These are phyloP conservation scores for Poecilia wingei DNA, from an alignment of 2,797 vertebrate genomes.

Conservation along the genomic window DNA sequence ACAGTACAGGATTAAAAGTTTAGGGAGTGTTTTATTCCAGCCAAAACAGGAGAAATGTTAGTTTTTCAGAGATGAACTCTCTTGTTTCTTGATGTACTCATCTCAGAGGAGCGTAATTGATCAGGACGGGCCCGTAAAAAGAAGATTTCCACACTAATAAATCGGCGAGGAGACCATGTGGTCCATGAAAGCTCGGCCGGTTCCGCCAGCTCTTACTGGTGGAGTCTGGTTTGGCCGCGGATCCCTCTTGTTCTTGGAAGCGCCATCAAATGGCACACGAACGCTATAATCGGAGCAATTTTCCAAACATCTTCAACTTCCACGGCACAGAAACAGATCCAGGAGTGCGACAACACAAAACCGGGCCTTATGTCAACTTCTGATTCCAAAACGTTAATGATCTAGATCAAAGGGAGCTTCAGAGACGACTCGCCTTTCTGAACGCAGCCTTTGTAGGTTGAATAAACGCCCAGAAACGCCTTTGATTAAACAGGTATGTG, in stretches of 20 bases:
- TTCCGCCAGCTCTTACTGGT: constrained; percentile 88
- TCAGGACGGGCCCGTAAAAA: constrained; percentile 71
- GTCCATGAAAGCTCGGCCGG: constrained; percentile 89
- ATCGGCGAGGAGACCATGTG: constrained; percentile 87
- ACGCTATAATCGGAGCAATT: constrained; percentile 86
- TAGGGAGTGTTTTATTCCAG: background rate
- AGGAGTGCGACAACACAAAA: constrained; percentile 75
- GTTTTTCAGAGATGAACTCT: constrained; percentile 20
- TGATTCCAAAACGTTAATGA: constrained; percentile 83
- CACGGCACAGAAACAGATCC: constrained; percentile 81
- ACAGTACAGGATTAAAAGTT: constrained; percentile 27
- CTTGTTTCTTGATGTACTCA: constrained; percentile 47
- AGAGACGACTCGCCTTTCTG: constrained; percentile 73
- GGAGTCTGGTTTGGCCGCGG: constrained; percentile 87
- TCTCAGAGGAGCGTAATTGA: constrained; percentile 50
- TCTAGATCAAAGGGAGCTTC: constrained; percentile 79
- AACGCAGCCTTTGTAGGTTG: constrained; percentile 69
- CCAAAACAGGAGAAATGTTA: constrained; percentile 1
- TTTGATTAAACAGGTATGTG: constrained; percentile 80
- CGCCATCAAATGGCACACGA: constrained; percentile 86
- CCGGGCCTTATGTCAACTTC: constrained; percentile 78
- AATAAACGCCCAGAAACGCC: constrained; percentile 68
- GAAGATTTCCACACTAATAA: constrained; percentile 90
- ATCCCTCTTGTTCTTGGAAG: constrained; percentile 88
- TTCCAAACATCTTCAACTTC: constrained; percentile 84